Percentiles rank a stretch among this genome's conserved stretches.
Evolutionary conservation across 1,140 invertebrate genomes (phyloP).

Genomic region (Antheraea pernyi): DNA sequence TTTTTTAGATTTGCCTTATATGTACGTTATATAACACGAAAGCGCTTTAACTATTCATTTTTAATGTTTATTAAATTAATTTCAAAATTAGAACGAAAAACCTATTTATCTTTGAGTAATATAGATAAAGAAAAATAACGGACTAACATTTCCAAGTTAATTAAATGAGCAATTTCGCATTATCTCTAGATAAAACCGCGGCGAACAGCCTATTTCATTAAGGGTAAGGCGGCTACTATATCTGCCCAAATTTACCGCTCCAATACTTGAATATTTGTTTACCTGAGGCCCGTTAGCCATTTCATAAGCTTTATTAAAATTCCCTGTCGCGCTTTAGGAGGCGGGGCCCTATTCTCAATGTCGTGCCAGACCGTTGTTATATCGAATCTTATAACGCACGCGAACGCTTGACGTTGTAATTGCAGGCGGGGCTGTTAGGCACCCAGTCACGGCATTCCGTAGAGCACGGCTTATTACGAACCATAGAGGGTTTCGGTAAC

Average conservation of each 20-base stretch:
- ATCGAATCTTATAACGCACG: constrained; percentile 51
- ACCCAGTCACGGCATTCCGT: constrained; percentile 38
- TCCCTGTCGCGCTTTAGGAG: constrained; percentile 30
- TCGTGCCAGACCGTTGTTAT: constrained; percentile 33
- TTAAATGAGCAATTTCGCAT: constrained; percentile 8
- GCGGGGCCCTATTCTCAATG: constrained; percentile 34
- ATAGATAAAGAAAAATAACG: background rate
- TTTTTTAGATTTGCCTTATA: no score
- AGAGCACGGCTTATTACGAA: constrained; percentile 26
- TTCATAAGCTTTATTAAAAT: constrained; percentile 40
- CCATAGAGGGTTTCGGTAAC: constrained; percentile 9
- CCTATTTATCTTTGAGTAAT: no score
- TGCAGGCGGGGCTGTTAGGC: constrained; percentile 40
- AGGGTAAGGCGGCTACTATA: constrained; percentile 13
- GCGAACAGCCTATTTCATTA: constrained; percentile 10
- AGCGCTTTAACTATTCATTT: no score
- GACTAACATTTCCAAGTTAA: background rate
- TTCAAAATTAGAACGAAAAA: no score
- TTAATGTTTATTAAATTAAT: no score
- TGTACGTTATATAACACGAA: no score
- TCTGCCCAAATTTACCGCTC: constrained; percentile 14
- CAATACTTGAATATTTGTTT: constrained; percentile 22
- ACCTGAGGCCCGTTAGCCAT: constrained; percentile 20
- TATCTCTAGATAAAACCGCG: constrained; percentile 2
- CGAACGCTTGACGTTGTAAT: constrained; percentile 51